These are phyloP conservation scores for Zophobas atratus DNA, from an alignment of 1,140 invertebrate genomes.

Conservation along the genomic window DNA sequence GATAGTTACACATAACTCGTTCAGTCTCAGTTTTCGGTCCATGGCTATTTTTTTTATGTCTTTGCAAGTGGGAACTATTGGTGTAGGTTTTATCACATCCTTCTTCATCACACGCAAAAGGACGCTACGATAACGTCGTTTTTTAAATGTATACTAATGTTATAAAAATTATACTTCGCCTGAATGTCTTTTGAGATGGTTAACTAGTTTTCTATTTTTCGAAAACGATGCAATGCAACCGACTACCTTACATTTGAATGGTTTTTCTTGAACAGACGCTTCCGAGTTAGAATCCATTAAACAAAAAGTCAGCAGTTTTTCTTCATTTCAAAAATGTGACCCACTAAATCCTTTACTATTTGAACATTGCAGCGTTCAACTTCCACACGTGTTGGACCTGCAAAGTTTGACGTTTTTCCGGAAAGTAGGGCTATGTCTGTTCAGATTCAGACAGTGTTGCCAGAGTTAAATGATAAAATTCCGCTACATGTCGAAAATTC, in stretches of 20 bases:
- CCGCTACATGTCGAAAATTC: too few species aligned
- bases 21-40: slow-evolving; percentile 17
- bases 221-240: slow-evolving; percentile 68
- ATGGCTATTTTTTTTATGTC: slow-evolving; percentile 67
- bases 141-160: slow-evolving; percentile 25
- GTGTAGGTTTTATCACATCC: slow-evolving; percentile 70
- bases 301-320: not conserved
- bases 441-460: too few species aligned
- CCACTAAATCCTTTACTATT: too few species aligned
- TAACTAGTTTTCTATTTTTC: slow-evolving; percentile 68
- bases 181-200: slow-evolving; percentile 68
- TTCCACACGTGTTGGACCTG: too few species aligned
- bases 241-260: slow-evolving; percentile 61
- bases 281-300: slow-evolving; percentile 16
- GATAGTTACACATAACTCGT: slow-evolving; percentile 52
- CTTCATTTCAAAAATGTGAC: too few species aligned
- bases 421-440: too few species aligned
- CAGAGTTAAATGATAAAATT: too few species aligned
- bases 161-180: slow-evolving; percentile 66
- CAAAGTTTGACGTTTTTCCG: too few species aligned
- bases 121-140: slow-evolving; percentile 65
- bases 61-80: slow-evolving; percentile 69
- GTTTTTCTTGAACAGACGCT: slow-evolving; percentile 11
- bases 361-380: too few species aligned
- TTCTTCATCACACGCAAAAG: slow-evolving; percentile 66